Conservation (phyloP, 1,140 invertebrate species). For the Leucophenga varia region DNA sequence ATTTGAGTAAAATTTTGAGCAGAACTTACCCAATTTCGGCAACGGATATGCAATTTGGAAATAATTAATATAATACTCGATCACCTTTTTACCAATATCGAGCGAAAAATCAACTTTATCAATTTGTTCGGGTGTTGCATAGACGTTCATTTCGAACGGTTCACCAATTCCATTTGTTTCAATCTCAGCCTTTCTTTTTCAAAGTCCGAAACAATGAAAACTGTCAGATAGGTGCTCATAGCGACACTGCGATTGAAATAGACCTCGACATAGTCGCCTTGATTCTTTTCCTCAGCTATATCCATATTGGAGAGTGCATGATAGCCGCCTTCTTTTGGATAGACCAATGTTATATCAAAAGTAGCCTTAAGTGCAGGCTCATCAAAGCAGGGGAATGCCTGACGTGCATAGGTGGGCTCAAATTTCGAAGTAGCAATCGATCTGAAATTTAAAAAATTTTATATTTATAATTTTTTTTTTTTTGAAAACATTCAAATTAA, state of each 20-base stretch:
- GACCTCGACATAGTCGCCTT: constrained; percentile 33
- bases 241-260: constrained; percentile 77
- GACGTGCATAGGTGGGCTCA: constrained; percentile 88
- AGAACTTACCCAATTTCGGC: constrained; percentile 68
- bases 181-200: constrained; percentile 60
- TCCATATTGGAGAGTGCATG: constrained; percentile 82
- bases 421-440: constrained; percentile 89
- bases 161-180: constrained; percentile 61
- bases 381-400: constrained; percentile 94
- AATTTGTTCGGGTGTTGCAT: constrained; percentile 72
- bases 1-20: too few species aligned
- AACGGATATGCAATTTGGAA: constrained; percentile 86
- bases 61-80: constrained; percentile 86
- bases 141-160: constrained; percentile 69
- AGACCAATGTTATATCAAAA: constrained; percentile 76
- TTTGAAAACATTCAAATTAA: too few species aligned
- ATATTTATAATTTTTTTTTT: not conserved
- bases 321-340: constrained; percentile 65
- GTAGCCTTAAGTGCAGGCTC: constrained; percentile 92
- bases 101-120: constrained; percentile 81
- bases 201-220: constrained; percentile 92
- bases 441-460: constrained; percentile 55
- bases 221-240: constrained; percentile 93
- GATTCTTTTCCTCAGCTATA: constrained; percentile 20
- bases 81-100: constrained; percentile 73